Evolutionary conservation across 2,797 vertebrate species (phyloP), one percentile per base, ranked within the genome.

Genomic region (Mus caroli): DNA sequence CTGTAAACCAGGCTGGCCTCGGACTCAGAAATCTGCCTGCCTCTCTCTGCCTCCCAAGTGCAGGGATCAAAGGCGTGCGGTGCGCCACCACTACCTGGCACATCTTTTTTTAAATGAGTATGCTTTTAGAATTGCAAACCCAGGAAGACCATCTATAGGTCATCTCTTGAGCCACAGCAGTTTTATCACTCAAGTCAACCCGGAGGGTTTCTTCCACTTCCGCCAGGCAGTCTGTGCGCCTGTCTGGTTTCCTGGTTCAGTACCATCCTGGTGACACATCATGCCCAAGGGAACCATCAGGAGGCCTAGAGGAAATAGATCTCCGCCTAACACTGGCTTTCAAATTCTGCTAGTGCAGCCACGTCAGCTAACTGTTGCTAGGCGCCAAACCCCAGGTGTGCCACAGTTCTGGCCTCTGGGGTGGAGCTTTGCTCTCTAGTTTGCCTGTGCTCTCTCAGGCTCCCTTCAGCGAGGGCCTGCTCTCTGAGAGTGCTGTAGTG

Each of bases 101-200:
- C 13, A 54, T 17, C 54, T 54, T 2, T n/a, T 69, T 34, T 67
- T 34, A 71, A 92, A 79, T 84, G 10, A 46, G 62, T 90, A 67
- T 92, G 26, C 31, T 93, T 92, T 95, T 92, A 90, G 52, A 95
- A 79, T 85, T 88, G 5, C 60, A 92, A 95, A 89, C 76, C 17
- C 91, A 78, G 67, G 40, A 78, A 52, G 15, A 64, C 58, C 43
- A 28, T 92, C 28, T 60, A 62, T 88, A 54, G n/a, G 28, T 52
- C 28, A 75, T 86, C 52, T 88, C 58, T 85, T 78, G 77, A 93
- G 67, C 60, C 43, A 76, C 37, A 5, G 31, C 24, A 92, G 60
- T 24, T 60, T 3, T 3, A 4, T 37, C 20, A 2, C 82, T 67
- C 85, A 54, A 40, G 10, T 34, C 50, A 84, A 22, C 34, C 71